These are phyloP conservation scores for Anhinga rufa DNA, from an alignment of 2,113 vertebrate genomes.

Conservation along the genomic window DNA sequence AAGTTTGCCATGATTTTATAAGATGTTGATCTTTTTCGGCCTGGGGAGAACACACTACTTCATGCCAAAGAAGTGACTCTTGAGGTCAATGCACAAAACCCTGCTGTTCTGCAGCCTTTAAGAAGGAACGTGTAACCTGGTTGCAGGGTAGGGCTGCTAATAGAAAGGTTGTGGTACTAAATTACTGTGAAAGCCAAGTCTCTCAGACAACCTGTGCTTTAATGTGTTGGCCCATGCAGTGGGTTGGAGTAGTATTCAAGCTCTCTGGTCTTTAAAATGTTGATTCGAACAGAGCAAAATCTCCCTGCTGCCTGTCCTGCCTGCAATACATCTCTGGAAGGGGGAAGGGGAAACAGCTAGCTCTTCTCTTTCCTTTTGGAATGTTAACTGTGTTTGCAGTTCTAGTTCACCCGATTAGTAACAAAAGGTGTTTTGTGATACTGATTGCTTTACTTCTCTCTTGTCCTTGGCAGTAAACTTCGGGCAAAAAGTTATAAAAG, in stretches of 20 bases:
- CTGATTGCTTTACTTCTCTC: not conserved
- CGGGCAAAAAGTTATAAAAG: not conserved
- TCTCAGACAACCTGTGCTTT: not conserved
- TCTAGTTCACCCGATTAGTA: not conserved
- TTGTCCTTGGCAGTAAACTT: not conserved
- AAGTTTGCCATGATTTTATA: not conserved
- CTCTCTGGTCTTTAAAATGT: conserved; percentile 12
- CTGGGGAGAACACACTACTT: not conserved
- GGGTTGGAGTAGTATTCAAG: not conserved
- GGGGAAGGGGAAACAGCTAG: conserved; percentile 25
- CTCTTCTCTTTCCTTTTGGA: not conserved
- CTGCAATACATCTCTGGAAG: not conserved
- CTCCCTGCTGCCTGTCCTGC: not conserved
- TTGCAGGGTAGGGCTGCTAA: not conserved
- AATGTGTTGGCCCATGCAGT: not conserved
- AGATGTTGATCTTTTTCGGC: not conserved
- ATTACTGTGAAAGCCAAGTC: not conserved
- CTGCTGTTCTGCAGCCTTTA: not conserved
- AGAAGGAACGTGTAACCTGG: not conserved
- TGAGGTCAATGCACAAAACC: not conserved
- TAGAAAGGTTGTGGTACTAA: not conserved
- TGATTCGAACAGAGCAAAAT: not conserved
- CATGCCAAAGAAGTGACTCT: not conserved
- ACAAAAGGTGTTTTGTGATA: not conserved
- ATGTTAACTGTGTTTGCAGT: conserved; percentile 3